phyloP scores from a whole-genome alignment of 2,113 vertebrate species.

The Cryptomyrus ogoouensis region DNA sequence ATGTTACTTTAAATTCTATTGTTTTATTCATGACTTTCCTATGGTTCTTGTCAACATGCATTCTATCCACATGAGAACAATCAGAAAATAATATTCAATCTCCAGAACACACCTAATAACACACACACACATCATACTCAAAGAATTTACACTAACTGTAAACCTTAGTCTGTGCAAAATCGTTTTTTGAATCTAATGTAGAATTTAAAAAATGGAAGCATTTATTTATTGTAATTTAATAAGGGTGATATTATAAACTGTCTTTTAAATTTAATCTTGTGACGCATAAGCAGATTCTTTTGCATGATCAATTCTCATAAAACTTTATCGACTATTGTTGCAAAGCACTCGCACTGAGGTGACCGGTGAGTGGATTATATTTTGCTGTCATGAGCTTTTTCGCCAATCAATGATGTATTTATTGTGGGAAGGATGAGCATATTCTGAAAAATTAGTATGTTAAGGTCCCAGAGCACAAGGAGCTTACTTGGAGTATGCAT shows the following conservation, averaged over 20 bases:
- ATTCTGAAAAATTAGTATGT: background rate
- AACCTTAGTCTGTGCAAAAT: background rate
- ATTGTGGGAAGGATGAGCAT: background rate
- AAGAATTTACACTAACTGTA: background rate
- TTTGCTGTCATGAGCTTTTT: background rate
- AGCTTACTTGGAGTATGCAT: background rate
- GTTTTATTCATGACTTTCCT: slow-evolving; percentile 68
- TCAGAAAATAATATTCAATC: slow-evolving; percentile 66
- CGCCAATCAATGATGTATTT: background rate
- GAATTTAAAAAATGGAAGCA: background rate
- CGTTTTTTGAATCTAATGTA: background rate
- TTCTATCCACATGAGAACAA: slow-evolving; percentile 56
- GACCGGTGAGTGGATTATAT: background rate
- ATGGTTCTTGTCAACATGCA: slow-evolving; percentile 65
- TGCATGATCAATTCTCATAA: background rate
- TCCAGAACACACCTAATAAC: slow-evolving; percentile 36
- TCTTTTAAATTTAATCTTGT: background rate
- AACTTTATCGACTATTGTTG: background rate
- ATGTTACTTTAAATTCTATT: slow-evolving; percentile 55
- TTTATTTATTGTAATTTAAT: background rate
- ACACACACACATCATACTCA: background rate
- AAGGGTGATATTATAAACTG: background rate
- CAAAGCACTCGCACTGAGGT: slow-evolving; percentile 26
- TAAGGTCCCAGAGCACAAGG: background rate
- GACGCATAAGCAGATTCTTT: background rate